These are phyloP conservation scores for Zoroaster sp. DNA, from an alignment of 53 echinoderm and acorn worm species.

Conservation along the genomic window DNA sequence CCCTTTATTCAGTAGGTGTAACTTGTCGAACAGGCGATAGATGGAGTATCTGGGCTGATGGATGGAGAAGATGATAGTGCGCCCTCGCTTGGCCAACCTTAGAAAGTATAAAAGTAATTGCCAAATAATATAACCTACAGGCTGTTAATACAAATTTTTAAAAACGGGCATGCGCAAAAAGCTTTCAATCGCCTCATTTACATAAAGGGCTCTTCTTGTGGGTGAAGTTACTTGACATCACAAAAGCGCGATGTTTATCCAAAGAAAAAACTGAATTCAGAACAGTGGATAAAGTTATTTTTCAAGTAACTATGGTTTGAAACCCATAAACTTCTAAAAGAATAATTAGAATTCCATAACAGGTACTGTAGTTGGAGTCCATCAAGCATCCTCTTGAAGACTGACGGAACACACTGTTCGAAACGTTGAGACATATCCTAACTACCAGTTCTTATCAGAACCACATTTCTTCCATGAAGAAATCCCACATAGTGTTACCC, in stretches of 20 bases:
- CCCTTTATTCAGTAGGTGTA: conserved; percentile 77
- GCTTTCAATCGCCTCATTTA: not conserved
- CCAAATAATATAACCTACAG: not conserved
- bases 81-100: conserved; percentile 82
- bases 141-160: not conserved
- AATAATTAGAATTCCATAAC: too few species aligned
- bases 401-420: not conserved
- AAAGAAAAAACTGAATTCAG: too few species aligned
- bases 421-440: not conserved
- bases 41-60: conserved; percentile 95
- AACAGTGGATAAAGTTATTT: too few species aligned
- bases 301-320: too few species aligned
- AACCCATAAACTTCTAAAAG: too few species aligned
- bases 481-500: not conserved
- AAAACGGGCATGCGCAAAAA: not conserved
- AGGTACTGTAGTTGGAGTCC: too few species aligned
- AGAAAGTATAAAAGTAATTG: not conserved
- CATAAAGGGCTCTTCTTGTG: not conserved
- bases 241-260: not conserved
- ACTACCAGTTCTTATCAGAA: not conserved
- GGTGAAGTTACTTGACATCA: not conserved
- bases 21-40: conserved; percentile 80
- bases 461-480: not conserved
- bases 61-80: conserved; percentile 94
- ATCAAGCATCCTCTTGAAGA: not conserved